Percentiles rank a stretch among this genome's conserved stretches.
These are phyloP conservation scores for Trichomalopsis sarcophagae DNA, from an alignment of 1,140 invertebrate species.

Conservation along the genomic window DNA sequence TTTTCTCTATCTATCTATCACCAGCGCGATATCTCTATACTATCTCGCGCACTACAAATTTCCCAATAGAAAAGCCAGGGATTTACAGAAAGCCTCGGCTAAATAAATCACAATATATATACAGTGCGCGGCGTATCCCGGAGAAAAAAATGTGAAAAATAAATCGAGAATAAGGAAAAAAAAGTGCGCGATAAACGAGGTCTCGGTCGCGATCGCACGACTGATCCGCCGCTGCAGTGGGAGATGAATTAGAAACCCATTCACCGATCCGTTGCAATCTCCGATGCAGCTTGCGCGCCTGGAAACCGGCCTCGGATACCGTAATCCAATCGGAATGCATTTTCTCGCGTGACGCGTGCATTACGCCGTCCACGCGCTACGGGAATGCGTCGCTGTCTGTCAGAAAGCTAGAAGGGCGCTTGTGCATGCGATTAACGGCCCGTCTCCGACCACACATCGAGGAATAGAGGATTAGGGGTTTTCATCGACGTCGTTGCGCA, in stretches of 20 bases:
- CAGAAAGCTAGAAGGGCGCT: neutral
- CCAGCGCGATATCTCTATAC: too few species aligned
- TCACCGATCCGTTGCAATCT: constrained; percentile 48
- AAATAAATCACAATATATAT: too few species aligned
- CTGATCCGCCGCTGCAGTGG: neutral
- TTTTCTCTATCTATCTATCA: constrained; percentile 4
- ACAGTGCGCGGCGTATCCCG: too few species aligned
- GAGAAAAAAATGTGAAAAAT: too few species aligned
- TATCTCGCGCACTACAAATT: too few species aligned
- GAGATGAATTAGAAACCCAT: constrained; percentile 56
- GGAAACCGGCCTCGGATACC: constrained; percentile 47
- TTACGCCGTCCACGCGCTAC: neutral
- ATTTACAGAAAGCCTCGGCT: too few species aligned
- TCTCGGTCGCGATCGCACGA: constrained; percentile 42
- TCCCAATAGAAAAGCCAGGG: too few species aligned
- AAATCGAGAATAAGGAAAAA: neutral
- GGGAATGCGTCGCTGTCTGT: neutral
- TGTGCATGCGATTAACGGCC: neutral
- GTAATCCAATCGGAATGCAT: constrained; percentile 64
- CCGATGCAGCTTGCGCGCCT: neutral
- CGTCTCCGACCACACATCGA: too few species aligned
- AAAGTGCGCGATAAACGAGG: constrained; percentile 31
- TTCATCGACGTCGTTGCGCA: too few species aligned
- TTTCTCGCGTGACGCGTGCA: constrained; percentile 50
- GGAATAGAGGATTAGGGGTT: too few species aligned